Conservation (phyloP, 2,888 invertebrate genomes). For the Ophion obscuratus region DNA sequence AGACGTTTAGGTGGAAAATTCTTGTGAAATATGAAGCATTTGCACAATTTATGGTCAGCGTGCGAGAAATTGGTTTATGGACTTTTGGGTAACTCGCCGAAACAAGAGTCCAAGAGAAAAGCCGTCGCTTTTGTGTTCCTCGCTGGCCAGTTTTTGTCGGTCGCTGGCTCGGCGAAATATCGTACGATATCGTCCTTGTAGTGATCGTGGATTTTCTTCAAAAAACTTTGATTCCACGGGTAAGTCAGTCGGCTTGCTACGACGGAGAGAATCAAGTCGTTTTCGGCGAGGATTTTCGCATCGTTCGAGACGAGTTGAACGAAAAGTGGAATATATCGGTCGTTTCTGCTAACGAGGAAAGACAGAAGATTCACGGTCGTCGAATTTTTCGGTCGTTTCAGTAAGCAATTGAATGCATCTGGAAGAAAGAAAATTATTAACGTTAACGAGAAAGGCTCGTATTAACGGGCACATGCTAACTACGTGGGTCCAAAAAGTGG, state of each 20-base stretch:
- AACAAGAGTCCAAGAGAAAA: constrained; percentile 85
- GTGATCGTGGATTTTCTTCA: constrained; percentile 86
- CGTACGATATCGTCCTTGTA: constrained; percentile 88
- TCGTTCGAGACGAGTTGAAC: constrained; percentile 83
- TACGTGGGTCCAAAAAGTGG: too few species aligned
- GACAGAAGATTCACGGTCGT: constrained; percentile 86
- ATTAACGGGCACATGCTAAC: neutral
- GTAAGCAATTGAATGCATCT: constrained; percentile 71
- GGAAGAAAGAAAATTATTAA: constrained; percentile 60
- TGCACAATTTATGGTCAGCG: constrained; percentile 20
- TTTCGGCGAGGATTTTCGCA: constrained; percentile 85
- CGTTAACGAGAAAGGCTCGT: neutral
- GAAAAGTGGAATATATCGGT: constrained; percentile 84
- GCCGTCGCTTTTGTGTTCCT: constrained; percentile 86
- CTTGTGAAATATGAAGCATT: neutral
- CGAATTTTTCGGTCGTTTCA: constrained; percentile 67
- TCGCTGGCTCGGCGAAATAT: constrained; percentile 75
- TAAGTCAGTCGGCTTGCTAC: constrained; percentile 83
- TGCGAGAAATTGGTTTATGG: neutral
- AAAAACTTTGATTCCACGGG: constrained; percentile 84
- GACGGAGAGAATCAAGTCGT: constrained; percentile 88
- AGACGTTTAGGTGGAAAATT: neutral
- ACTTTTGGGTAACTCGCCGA: constrained; percentile 69
- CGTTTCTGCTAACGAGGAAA: constrained; percentile 86
- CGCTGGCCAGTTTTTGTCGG: constrained; percentile 74